Conservation (phyloP, 2,113 vertebrate genomes). For the Stictonetta naevosa region DNA sequence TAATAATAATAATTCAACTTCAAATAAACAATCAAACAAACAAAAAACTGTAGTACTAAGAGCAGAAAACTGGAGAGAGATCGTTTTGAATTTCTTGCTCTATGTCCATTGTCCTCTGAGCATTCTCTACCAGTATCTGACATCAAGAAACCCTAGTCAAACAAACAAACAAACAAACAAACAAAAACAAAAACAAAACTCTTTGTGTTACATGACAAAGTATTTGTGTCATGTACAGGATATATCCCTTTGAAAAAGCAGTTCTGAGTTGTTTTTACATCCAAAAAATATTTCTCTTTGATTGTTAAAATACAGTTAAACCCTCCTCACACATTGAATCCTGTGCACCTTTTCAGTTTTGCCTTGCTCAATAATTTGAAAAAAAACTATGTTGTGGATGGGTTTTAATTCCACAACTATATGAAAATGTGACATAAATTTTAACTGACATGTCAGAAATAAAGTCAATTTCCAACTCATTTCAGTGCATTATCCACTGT, state of each 20-base stretch:
- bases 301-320: slow-evolving; percentile 1
- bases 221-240: background rate
- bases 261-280: background rate
- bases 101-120: background rate
- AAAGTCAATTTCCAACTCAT: background rate
- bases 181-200: background rate
- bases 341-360: background rate
- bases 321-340: background rate
- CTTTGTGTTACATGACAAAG: background rate
- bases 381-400: background rate
- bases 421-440: background rate
- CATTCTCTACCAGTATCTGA: background rate
- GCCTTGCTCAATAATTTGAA: background rate
- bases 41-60: background rate
- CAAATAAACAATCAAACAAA: background rate
- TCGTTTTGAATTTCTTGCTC: background rate
- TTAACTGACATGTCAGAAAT: background rate
- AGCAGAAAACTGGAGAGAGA: background rate
- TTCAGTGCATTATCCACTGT: background rate
- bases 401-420: background rate
- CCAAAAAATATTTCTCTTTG: background rate
- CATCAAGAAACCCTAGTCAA: background rate
- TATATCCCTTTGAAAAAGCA: background rate
- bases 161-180: too few relatives aligned
- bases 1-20: background rate